These are phyloP conservation scores for Passer domesticus DNA, from an alignment of 2,113 vertebrate species.

Conservation along the genomic window DNA sequence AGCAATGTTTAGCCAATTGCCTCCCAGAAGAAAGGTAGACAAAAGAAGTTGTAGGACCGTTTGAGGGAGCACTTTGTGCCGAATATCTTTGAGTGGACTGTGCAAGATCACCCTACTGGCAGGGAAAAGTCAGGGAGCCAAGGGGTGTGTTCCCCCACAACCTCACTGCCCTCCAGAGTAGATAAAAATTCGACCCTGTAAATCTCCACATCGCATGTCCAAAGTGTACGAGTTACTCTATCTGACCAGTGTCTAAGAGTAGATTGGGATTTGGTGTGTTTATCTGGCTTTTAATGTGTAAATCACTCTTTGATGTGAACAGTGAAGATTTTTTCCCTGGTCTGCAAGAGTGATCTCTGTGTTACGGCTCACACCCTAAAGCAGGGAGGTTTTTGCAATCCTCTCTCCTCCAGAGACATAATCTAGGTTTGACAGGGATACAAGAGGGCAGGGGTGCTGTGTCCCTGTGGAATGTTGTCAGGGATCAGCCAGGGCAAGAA, in stretches of 20 bases:
- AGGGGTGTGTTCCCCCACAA: neutral
- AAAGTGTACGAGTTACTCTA: neutral
- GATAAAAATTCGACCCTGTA: neutral
- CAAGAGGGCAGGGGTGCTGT: rapidly evolving
- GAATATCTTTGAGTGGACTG: neutral
- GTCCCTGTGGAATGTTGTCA: no score
- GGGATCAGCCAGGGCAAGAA: neutral
- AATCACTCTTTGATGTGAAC: neutral
- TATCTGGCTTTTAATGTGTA: neutral
- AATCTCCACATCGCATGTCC: neutral
- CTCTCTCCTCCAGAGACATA: neutral
- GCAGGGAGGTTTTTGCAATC: neutral
- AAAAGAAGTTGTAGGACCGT: neutral
- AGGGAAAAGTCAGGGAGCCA: neutral
- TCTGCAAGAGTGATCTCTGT: rapidly evolving
- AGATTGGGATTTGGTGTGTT: neutral
- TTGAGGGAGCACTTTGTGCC: neutral
- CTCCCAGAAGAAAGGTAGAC: neutral
- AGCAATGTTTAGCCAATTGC: neutral
- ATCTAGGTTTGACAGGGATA: neutral
- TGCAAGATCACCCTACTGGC: neutral
- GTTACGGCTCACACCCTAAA: neutral
- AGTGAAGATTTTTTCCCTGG: neutral
- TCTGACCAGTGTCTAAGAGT: neutral
- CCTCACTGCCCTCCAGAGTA: neutral